Evolutionary conservation across 2,888 invertebrate species (phyloP).

Genomic region (Ethmia dodecea): DNA sequence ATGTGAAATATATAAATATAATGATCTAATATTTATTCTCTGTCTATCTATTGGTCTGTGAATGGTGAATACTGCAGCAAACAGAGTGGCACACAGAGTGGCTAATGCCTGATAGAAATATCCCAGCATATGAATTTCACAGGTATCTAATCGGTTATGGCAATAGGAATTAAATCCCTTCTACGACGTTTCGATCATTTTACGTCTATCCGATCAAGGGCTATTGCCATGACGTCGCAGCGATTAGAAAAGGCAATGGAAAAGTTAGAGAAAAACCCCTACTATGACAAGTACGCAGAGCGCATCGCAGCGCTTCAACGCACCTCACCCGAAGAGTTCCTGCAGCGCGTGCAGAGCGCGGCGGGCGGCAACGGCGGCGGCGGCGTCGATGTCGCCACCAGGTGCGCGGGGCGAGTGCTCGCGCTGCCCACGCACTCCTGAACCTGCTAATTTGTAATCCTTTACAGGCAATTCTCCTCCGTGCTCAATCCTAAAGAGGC

Average conservation of each 20-base stretch:
- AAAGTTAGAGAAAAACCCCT: constrained; percentile 83
- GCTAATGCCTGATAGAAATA: too few relatives aligned
- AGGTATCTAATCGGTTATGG: background rate
- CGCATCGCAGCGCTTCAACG: constrained; percentile 88
- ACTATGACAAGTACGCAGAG: constrained; percentile 87
- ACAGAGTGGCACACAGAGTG: too few relatives aligned
- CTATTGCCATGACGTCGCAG: background rate
- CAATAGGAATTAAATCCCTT: background rate
- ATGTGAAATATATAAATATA: too few relatives aligned
- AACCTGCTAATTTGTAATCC: background rate
- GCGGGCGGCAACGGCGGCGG: background rate
- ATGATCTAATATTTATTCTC: too few relatives aligned
- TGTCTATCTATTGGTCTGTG: too few relatives aligned
- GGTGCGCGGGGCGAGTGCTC: constrained; percentile 74
- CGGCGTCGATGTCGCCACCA: constrained; percentile 41
- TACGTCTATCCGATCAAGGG: background rate
- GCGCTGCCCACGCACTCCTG: constrained; percentile 50
- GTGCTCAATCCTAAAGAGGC: constrained; percentile 80
- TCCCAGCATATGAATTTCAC: background rate
- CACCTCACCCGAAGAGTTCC: constrained; percentile 78
- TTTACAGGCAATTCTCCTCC: constrained; percentile 79
- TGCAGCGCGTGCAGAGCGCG: background rate
- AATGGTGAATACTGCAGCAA: too few relatives aligned
- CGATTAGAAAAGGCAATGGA: constrained; percentile 70
- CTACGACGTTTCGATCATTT: background rate